Conservation (phyloP, 2,797 vertebrate genomes). For the Podarcis lilfordi region DNA sequence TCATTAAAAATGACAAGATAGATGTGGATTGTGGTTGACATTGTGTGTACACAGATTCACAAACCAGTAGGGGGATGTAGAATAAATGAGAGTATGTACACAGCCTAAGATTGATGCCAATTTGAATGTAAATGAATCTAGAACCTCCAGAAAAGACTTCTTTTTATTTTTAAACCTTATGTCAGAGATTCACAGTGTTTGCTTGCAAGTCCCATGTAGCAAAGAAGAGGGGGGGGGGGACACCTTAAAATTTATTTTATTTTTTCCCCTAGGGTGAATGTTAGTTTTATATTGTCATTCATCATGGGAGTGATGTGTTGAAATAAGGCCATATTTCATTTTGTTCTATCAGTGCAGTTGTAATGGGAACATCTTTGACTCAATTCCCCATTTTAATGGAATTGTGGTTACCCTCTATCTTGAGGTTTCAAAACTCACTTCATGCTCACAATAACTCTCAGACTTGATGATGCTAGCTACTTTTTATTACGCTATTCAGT, state of each 20-base stretch:
- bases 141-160: slow-evolving; percentile 1
- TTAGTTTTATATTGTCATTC: slow-evolving; percentile 39
- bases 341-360: slow-evolving; percentile 47
- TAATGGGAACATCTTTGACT: slow-evolving; percentile 69
- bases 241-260: slow-evolving; percentile 40
- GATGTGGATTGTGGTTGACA: too few species aligned
- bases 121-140: slow-evolving; percentile 14
- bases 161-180: slow-evolving; percentile 41
- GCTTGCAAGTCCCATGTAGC: not conserved
- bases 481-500: slow-evolving; percentile 72
- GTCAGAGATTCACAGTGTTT: slow-evolving; percentile 39
- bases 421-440: slow-evolving; percentile 73
- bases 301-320: slow-evolving; percentile 50
- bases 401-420: slow-evolving; percentile 65
- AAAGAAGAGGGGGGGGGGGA: not conserved
- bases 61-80: too few species aligned
- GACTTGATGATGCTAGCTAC: slow-evolving; percentile 70
- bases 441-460: slow-evolving; percentile 71
- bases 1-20: too few species aligned
- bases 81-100: too few species aligned
- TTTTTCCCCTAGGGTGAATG: slow-evolving; percentile 35
- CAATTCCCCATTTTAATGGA: slow-evolving; percentile 66
- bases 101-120: not conserved
- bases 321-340: slow-evolving; percentile 63
- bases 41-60: too few species aligned